These are phyloP conservation scores for Drosophila sulfurigaster DNA, from an alignment of 1,140 invertebrate genomes.

Conservation along the genomic window DNA sequence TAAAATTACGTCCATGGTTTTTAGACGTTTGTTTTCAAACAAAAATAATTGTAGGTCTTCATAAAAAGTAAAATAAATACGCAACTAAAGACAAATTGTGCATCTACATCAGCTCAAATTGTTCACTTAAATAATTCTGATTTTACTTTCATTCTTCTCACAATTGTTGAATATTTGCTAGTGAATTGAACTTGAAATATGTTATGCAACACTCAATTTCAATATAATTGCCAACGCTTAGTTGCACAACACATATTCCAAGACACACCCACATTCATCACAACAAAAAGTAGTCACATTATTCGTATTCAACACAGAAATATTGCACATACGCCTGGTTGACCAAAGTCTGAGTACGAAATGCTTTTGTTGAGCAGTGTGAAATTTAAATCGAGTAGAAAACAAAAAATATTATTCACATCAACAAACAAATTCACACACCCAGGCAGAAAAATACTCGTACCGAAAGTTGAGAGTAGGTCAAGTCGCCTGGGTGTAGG, in stretches of 20 bases:
- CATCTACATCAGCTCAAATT: no score
- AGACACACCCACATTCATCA: not conserved
- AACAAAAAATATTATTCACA: constrained; percentile 9
- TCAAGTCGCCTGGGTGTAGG: constrained; percentile 61
- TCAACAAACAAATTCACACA: constrained; percentile 44
- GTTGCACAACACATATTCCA: not conserved
- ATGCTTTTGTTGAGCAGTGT: constrained; percentile 15
- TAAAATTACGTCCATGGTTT: not conserved
- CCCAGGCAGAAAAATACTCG: not conserved
- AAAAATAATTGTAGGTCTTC: no score
- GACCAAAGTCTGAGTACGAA: not conserved
- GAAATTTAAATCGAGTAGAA: constrained; percentile 17
- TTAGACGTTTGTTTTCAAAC: no score
- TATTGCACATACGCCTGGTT: constrained; percentile 31
- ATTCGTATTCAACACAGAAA: not conserved
- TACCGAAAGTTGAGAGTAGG: constrained; percentile 47
- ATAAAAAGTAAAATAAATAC: no score
- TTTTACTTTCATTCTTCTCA: not conserved
- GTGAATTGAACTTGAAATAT: not conserved
- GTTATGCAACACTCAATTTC: not conserved
- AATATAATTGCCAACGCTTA: not conserved
- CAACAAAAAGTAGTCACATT: not conserved
- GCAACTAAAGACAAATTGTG: no score
- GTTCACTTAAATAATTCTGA: not conserved
- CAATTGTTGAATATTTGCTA: not conserved